Conservation (phyloP, 2,113 vertebrate species). For the Colius striatus region DNA sequence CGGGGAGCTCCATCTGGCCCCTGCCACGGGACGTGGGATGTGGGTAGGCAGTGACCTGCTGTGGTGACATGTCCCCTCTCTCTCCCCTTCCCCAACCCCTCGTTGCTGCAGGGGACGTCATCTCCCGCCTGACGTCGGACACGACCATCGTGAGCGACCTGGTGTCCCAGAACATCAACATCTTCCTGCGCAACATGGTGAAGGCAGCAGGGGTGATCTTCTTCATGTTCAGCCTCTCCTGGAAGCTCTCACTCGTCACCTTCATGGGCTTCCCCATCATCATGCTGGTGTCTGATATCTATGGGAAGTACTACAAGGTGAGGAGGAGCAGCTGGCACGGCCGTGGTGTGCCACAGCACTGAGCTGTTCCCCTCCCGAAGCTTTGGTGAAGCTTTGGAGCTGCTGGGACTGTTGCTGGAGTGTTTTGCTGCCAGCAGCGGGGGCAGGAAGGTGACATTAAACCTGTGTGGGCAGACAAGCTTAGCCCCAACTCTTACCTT, state of each 20-base stretch:
- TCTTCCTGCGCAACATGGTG: constrained; percentile 90
- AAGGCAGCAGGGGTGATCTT: constrained; percentile 86
- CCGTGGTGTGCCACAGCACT: accelerated
- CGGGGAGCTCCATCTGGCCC: neutral
- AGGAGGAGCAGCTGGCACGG: neutral
- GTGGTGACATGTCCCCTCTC: neutral
- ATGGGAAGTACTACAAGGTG: constrained; percentile 96
- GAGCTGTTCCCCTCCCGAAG: neutral
- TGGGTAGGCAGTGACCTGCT: accelerated
- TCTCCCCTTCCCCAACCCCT: neutral
- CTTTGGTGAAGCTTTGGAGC: neutral
- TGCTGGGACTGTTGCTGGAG: neutral
- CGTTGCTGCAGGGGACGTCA: constrained; percentile 86
- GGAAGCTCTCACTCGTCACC: constrained; percentile 91
- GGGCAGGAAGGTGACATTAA: neutral
- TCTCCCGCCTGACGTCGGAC: constrained; percentile 94
- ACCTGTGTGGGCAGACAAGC: neutral
- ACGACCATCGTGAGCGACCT: constrained; percentile 95
- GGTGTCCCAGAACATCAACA: constrained; percentile 93
- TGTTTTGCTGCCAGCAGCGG: neutral
- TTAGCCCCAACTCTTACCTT: neutral
- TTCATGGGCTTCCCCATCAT: constrained; percentile 96
- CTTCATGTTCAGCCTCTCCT: constrained; percentile 95
- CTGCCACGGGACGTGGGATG: neutral
- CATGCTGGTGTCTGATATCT: constrained; percentile 86